Percentiles rank a stretch among this genome's conserved stretches.
These are phyloP conservation scores for Vollenhovia emeryi DNA, from an alignment of 1,140 invertebrate genomes.

Conservation along the genomic window DNA sequence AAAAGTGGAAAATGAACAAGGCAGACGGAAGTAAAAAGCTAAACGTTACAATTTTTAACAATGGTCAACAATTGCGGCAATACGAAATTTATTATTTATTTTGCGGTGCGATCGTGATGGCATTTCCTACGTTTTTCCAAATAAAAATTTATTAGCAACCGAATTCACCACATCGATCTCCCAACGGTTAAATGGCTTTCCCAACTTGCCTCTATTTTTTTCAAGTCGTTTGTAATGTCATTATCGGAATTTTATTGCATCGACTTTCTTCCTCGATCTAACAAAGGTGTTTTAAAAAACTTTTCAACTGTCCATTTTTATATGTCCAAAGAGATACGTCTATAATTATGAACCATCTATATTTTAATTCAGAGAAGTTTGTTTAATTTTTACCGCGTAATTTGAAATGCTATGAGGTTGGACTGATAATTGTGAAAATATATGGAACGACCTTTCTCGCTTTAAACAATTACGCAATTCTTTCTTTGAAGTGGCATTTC, in stretches of 20 bases:
- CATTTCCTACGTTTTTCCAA: background rate
- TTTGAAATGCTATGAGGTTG: background rate
- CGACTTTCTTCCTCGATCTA: background rate
- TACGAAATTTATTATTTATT: slow-evolving; percentile 26
- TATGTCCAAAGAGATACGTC: background rate
- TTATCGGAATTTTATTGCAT: background rate
- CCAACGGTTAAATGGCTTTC: background rate
- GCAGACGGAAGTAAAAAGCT: background rate
- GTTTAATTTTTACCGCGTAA: background rate
- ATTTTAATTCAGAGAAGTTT: background rate
- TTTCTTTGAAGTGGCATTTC: slow-evolving; percentile 23
- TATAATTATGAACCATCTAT: background rate
- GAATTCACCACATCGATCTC: background rate
- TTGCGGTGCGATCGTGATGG: background rate
- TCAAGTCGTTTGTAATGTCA: background rate
- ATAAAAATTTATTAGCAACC: slow-evolving; percentile 60
- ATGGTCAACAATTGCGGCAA: background rate
- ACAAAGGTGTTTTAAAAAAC: background rate
- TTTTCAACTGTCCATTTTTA: background rate
- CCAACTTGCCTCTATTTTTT: background rate
- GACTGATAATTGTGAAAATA: background rate
- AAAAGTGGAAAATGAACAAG: background rate
- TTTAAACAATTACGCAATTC: slow-evolving; percentile 18
- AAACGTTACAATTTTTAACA: background rate
- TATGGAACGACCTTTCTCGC: background rate